Evolutionary conservation across 2,888 invertebrate genomes (phyloP).

Genomic region (Heteromurus nitidus): DNA sequence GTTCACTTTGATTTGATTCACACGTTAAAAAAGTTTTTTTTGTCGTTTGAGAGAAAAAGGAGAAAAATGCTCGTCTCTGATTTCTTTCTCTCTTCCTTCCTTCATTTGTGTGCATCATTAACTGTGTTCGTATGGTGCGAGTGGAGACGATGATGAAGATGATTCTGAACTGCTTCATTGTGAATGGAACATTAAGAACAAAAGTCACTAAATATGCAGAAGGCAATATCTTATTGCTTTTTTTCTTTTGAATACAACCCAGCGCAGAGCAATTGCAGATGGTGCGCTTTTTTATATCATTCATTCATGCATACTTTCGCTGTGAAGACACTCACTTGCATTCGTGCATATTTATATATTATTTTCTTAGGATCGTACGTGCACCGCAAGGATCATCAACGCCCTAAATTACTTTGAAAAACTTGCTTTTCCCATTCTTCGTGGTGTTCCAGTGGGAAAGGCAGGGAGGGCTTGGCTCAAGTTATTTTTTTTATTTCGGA

Average conservation of each 20-base stretch:
- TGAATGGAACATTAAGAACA: conserved; percentile 48
- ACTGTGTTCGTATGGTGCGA: conserved; percentile 12
- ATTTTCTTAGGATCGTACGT: conserved; percentile 13
- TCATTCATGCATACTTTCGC: too few relatives aligned
- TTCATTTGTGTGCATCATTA: conserved; percentile 34
- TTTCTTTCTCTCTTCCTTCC: conserved; percentile 31
- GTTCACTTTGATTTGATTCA: conserved; percentile 57
- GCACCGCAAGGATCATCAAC: conserved; percentile 41
- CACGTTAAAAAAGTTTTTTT: conserved; percentile 53
- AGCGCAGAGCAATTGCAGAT: too few relatives aligned
- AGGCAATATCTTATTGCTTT: conserved; percentile 2
- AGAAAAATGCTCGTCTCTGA: conserved; percentile 7
- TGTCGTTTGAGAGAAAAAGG: conserved; percentile 35
- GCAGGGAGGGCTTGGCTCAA: conserved; percentile 8
- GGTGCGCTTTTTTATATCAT: too few relatives aligned
- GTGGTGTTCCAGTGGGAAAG: neutral
- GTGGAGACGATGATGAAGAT: neutral
- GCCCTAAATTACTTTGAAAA: conserved; percentile 19
- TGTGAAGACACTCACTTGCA: neutral
- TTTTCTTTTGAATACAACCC: neutral
- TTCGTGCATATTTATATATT: neutral
- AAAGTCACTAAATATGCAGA: conserved; percentile 45
- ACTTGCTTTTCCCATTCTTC: neutral
- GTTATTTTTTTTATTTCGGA: neutral
- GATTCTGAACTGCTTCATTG: conserved; percentile 13